These are phyloP conservation scores for Lepidocolaptes lacrymiger DNA, from an alignment of 2,797 vertebrate genomes.

Conservation along the genomic window DNA sequence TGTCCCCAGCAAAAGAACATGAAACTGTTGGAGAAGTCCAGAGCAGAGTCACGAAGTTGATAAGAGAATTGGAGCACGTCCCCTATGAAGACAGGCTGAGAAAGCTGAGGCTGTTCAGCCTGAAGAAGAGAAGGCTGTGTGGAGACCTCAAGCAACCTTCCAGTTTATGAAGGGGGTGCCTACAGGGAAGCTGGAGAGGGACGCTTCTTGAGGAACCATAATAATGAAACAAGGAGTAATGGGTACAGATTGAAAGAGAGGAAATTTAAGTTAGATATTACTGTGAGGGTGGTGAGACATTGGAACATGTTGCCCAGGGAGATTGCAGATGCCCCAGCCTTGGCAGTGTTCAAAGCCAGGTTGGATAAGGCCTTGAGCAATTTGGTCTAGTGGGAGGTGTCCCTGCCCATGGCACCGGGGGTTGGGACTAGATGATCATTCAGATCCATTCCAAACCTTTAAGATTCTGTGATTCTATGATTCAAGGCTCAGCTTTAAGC, in stretches of 20 bases:
- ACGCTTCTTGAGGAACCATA: background rate
- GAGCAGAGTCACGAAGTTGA: background rate
- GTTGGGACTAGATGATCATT: background rate
- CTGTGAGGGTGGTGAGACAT: background rate
- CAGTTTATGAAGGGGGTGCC: background rate
- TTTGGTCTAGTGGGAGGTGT: background rate
- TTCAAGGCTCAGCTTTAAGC: background rate
- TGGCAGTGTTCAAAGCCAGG: background rate
- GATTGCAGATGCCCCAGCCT: background rate
- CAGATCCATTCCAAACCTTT: background rate
- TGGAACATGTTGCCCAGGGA: background rate
- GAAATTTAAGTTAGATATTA: background rate
- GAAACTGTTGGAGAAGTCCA: background rate
- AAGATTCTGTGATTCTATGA: background rate
- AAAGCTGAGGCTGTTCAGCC: background rate
- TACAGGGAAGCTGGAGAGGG: background rate
- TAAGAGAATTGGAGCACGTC: background rate
- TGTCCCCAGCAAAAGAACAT: no score
- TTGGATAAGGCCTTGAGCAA: background rate
- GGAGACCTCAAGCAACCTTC: background rate
- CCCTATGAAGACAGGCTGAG: background rate
- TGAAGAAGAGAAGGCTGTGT: background rate
- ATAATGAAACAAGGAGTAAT: background rate
- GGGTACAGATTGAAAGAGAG: background rate
- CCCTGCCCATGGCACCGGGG: accelerated